Conservation (phyloP, 2,797 vertebrate species). For the Coluber constrictor region DNA sequence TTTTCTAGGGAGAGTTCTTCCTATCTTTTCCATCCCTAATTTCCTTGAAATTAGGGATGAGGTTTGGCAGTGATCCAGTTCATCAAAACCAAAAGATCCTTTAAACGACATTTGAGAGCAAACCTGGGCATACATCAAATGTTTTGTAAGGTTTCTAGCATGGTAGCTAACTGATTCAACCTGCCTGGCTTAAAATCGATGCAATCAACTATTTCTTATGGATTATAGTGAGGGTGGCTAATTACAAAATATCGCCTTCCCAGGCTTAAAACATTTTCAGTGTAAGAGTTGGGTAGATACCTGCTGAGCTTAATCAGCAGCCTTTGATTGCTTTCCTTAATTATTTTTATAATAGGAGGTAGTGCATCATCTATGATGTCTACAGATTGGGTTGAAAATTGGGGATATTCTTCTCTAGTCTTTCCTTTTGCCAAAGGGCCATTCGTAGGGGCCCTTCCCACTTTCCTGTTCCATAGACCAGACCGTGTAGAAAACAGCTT, state of each 20-base stretch:
- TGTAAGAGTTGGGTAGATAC: conserved; percentile 67
- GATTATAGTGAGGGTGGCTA: conserved; percentile 73
- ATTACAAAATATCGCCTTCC: conserved; percentile 76
- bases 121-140: conserved; percentile 55
- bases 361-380: conserved; percentile 57
- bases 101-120: conserved; percentile 67
- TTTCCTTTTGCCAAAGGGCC: background rate
- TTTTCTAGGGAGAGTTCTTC: background rate
- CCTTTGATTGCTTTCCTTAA: conserved; percentile 71
- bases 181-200: conserved; percentile 76
- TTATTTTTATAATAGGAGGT: conserved; percentile 67
- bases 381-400: background rate
- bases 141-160: conserved; percentile 54
- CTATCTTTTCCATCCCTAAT: background rate
- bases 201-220: conserved; percentile 76
- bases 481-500: background rate
- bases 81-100: conserved; percentile 59
- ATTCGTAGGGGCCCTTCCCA: background rate
- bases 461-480: background rate
- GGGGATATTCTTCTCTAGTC: background rate
- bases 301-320: conserved; percentile 69
- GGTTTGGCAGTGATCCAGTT: conserved; percentile 46
- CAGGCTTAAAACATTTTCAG: conserved; percentile 68
- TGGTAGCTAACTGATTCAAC: conserved; percentile 67
- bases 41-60: conserved; percentile 23